Evolutionary conservation across 2,888 invertebrate species (phyloP).

Genomic region (Ormyrus nitidulus): DNA sequence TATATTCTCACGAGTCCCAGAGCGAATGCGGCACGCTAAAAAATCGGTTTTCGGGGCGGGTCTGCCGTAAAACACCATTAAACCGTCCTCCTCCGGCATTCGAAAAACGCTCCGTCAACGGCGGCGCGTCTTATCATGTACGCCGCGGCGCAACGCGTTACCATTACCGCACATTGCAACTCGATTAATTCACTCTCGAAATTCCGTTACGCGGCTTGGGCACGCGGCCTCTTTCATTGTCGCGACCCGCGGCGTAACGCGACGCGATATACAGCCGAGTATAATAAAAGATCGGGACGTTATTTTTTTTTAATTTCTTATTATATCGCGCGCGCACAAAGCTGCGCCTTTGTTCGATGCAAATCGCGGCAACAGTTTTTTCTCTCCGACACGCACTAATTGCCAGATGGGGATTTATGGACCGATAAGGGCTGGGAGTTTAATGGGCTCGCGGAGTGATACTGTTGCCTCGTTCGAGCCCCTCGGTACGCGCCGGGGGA

Average conservation of each 20-base stretch:
- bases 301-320: background rate
- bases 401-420: background rate
- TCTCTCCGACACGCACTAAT: background rate
- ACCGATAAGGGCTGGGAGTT: background rate
- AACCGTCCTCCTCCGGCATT: no score
- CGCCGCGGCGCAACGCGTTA: background rate
- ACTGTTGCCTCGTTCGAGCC: no score
- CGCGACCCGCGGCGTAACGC: slow-evolving; percentile 8
- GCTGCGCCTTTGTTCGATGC: slow-evolving; percentile 3
- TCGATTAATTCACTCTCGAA: slow-evolving; percentile 45
- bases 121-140: no score
- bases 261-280: background rate
- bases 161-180: slow-evolving; percentile 24
- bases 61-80: no score
- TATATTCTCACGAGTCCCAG: no score
- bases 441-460: no score
- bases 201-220: slow-evolving; percentile 44
- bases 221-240: slow-evolving; percentile 48
- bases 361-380: slow-evolving; percentile 15
- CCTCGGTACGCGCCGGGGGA: no score
- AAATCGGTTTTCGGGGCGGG: no score
- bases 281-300: slow-evolving; percentile 28
- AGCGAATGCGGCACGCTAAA: no score
- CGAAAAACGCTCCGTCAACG: no score
- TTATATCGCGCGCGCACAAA: no score